Evolutionary conservation across 2,797 vertebrate species (phyloP), one percentile per base, ranked within the genome.

Genomic region (Paramormyrops hopkinsi): DNA sequence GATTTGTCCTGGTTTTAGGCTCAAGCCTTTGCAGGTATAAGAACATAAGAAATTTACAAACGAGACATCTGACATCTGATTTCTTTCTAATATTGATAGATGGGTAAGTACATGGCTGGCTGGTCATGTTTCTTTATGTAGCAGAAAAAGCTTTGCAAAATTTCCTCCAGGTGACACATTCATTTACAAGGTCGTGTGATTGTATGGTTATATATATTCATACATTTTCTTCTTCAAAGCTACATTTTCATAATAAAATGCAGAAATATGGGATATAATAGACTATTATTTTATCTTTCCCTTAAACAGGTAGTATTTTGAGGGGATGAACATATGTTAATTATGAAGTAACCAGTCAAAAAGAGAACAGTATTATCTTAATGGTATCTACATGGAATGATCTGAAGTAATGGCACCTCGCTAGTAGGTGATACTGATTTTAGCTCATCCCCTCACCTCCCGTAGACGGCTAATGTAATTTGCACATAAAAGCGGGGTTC

Each of bases 401-500:
- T 50, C 44, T 2, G 5, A 54, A 69, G 56, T 59, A 89, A 89
- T 82, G 46, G 76, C 17, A 12, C 1, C 56, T 89, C 25, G n/a
- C 85, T 86, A 85, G 82, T 9, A 53, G 50, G 73, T 6, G 50
- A 3, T 14, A 6, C 46, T 22, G 44, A 5, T 12, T 14, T 51
- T 50, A 25, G n/a, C 82, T 50, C 22, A 9, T 84, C 22, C 82
- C 9, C n/a, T 84, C 48, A 48, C 82, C 22, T 46, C 37, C 12
- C 5, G 11, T 4, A 48, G n/a, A 69, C 56, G 1, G 29, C 11
- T 33, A 22, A 46, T 25, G 51, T 89, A 37, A 76, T 22, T 17
- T 29, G 54, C 41, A 29, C 56, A 89, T 54, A 54, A 84, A 89
- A 89, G 89, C 83, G 6, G 51, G 29, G 14, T 19, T 65, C 88